Base-by-base conservation (phyloP, 2,888 invertebrate genomes). In the Odontocolon sp. region DNA sequence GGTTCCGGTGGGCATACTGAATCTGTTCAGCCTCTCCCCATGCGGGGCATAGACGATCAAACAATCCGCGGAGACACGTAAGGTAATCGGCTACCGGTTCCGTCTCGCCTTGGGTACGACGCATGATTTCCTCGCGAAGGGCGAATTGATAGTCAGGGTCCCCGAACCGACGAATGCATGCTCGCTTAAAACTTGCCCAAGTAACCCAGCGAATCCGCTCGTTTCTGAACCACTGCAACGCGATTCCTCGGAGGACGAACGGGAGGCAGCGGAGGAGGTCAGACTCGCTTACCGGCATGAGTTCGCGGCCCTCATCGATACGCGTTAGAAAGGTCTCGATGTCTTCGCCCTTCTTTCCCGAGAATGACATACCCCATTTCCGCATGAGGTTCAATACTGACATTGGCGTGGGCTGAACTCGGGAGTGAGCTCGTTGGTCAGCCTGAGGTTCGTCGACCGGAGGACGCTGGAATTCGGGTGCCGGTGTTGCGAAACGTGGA, bases 161-260 rank as follows among this genome's bases (percentile, higher is more conserved):
- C 1, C 28, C 31, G 26, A 47, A 23, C 3, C 42, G 11, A 2
- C 1, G 5, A 2, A 2, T 0, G 16, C 42, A 42, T 1, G 42
- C 42, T 0, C 31, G 0, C n/a, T n/a, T 9, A 8, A 70, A 63
- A 0, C 23, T 9, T 0, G 9, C 3, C 61, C 70, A 70, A 0
- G 42, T 2, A 0, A 21, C 9, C 61, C 54, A 70, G 0, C 42
- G 52, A 3, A 2, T 6, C 0, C 36, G 54, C 2, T 61, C 54
- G n/a, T 54, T 70, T 0, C 63, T 28, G 6, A 54, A 70, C 70
- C 70, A 70, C 9, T 63, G 54, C 0, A 70, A 14, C 0, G 40
- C 57, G 2, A 57, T 16, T 1, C 38, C 40, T 8, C 38, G 38
- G 1, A 40, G 14, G 38, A 57, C 38, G 4, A 57, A 57, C 5